Base-by-base conservation (phyloP, 1,140 invertebrate species). In the Phymorhynchus buccinoides region DNA sequence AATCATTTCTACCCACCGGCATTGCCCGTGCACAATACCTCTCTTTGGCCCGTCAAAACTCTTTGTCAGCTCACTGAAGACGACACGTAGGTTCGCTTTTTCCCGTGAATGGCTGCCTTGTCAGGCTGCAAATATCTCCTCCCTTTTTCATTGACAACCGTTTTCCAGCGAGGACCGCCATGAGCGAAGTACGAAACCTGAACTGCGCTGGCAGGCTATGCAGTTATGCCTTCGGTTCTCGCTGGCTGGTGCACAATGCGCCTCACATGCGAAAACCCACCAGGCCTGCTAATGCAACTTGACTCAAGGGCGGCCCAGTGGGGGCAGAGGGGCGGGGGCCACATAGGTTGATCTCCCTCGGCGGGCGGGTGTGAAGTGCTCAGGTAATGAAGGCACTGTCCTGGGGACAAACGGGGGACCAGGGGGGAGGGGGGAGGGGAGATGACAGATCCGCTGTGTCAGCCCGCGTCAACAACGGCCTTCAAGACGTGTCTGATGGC, bases 361-460 rank as follows among this genome's bases (percentile, higher is more conserved):
- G 56, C 56, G 56, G 56, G 71, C 71, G 66, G 66, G 66, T 32
- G 71, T 73, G 71, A 73, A 73, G 71, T 62, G 32, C 71, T 73
- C 71, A 73, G 30, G 12, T 62, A 62, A 62, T 62, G 56, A 62
- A 6, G 56, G 56, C 56, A 27, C 14, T 62, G 56, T 62, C 12
- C 14, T 4, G 56, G 22, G 14, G 56, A 27, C 14, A 62, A 14
- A 62, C 56, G 56, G 56, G 56, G 56, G 22, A 4, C 56, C 56
- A 27, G 6, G 56, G 4, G n/a, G 12, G 22, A 62, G 12, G 4
- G 56, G 56, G 1, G 56, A 62, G 56, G 18, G 7, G 56, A n/a
- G 12, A 27, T 62, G 56, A 62, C 56, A 62, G 56, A 62, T 16
- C 56, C 7, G 56, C 56, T 22, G 56, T 62, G 56, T 62, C 56